A percentile compares a stretch with the other conserved stretches of the same genome.
Conservation (phyloP, 2,888 invertebrate species). For the Bellardia pandia region DNA sequence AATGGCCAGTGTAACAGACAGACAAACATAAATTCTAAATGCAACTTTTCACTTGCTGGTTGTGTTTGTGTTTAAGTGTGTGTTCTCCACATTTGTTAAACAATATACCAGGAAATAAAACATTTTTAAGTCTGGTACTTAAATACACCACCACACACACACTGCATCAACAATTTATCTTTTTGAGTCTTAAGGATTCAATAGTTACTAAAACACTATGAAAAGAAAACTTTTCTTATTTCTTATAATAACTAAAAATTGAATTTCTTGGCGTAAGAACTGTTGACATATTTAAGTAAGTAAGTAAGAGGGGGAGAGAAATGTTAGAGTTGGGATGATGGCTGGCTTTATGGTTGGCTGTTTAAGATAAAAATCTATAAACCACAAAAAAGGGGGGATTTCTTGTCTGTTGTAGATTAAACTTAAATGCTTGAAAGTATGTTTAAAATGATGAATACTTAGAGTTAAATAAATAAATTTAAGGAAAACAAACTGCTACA, state of each 20-base stretch:
- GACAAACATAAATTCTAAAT: not conserved
- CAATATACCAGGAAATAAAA: conserved; percentile 36
- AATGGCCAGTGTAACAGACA: not conserved
- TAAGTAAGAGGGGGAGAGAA: not conserved
- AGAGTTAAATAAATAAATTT: too few species aligned
- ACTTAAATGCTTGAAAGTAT: not conserved
- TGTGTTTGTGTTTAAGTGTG: not conserved
- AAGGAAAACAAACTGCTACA: too few species aligned
- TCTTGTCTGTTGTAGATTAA: not conserved
- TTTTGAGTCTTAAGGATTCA: conserved; percentile 46
- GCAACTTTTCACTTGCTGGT: not conserved
- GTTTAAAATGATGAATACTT: not conserved
- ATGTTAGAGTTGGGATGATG: not conserved
- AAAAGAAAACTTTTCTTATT: not conserved
- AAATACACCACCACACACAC: conserved; percentile 16
- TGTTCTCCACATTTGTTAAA: not conserved
- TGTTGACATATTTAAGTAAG: conserved; percentile 31
- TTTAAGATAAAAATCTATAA: not conserved
- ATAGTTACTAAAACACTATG: not conserved
- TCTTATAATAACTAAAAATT: not conserved
- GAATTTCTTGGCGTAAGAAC: not conserved
- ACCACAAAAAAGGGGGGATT: not conserved
- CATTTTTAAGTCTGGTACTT: conserved; percentile 39
- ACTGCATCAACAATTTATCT: conserved; percentile 55
- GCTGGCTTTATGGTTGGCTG: not conserved